phyloP scores from a whole-genome alignment of 2,113 vertebrate genomes.

The Engystomops pustulosus region DNA sequence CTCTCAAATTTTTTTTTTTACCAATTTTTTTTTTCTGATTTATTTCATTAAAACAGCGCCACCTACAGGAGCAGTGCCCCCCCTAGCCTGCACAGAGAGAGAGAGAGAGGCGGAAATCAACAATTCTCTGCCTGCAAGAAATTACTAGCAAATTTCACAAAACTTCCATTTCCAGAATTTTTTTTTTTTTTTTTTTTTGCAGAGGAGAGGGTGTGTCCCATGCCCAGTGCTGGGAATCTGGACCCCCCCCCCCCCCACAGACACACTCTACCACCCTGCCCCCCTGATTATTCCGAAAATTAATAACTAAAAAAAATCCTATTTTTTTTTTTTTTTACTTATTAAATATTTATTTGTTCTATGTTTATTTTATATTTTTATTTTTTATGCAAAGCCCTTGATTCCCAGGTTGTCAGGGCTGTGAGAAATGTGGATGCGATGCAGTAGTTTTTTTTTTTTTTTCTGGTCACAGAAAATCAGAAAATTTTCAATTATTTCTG shows the following conservation, averaged over 20 bases:
- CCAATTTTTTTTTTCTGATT: constrained; percentile 71
- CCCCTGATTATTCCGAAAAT: too few species aligned
- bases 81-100: too few species aligned
- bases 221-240: too few species aligned
- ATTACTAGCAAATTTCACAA: background rate
- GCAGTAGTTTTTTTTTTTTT: background rate
- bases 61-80: constrained; percentile 77
- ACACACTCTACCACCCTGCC: too few species aligned
- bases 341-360: background rate
- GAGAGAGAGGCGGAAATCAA: constrained; percentile 75
- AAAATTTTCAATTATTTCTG: constrained; percentile 41
- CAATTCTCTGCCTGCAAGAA: too few species aligned
- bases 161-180: constrained; percentile 28
- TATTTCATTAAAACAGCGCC: constrained; percentile 81
- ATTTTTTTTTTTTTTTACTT: too few species aligned
- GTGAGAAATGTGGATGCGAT: background rate
- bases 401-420: background rate
- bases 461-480: background rate
- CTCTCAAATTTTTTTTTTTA: constrained; percentile 70
- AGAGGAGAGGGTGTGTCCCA: too few species aligned
- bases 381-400: background rate
- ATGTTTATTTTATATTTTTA: background rate
- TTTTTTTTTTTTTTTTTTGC: too few species aligned
- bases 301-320: too few species aligned
- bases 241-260: too few species aligned